Evolutionary conservation across 2,113 vertebrate species (phyloP).

Genomic region (Indicator indicator): DNA sequence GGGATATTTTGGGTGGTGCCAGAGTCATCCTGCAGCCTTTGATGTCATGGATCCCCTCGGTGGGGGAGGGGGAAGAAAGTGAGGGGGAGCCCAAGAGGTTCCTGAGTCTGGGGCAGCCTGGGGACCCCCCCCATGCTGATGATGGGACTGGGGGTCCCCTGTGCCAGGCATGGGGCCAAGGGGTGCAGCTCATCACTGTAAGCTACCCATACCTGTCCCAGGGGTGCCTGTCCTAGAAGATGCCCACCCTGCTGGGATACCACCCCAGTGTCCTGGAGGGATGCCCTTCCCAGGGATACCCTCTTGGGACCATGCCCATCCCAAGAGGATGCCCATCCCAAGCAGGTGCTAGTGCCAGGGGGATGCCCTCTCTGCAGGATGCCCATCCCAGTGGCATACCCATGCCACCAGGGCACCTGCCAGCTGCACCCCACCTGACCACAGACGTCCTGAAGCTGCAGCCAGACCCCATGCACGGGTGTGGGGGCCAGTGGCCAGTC

Average conservation of each 20-base stretch:
- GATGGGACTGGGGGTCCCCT: background rate
- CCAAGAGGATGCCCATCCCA: background rate
- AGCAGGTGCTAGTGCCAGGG: background rate
- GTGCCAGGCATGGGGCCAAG: fast-evolving
- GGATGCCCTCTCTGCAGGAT: fast-evolving
- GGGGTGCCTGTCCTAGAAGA: background rate
- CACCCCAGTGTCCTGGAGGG: fast-evolving
- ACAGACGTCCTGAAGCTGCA: background rate
- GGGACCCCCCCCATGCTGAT: background rate
- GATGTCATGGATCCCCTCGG: background rate
- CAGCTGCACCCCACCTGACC: background rate
- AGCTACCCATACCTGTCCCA: no score
- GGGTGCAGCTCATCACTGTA: background rate
- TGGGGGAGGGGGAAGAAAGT: background rate
- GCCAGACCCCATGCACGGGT: background rate
- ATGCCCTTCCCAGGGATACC: background rate
- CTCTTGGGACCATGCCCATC: background rate
- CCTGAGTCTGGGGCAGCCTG: background rate
- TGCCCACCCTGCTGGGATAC: background rate
- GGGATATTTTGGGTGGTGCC: slow-evolving; percentile 32
- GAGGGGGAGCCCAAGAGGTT: background rate
- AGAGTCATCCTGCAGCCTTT: slow-evolving; percentile 43
- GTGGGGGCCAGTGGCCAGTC: background rate
- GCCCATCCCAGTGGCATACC: no score
- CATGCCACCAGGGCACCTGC: background rate